Base-by-base conservation (phyloP, 30 jellyfish, hydroid and myxozoan genomes). In the Turritopsis dohrnii region DNA sequence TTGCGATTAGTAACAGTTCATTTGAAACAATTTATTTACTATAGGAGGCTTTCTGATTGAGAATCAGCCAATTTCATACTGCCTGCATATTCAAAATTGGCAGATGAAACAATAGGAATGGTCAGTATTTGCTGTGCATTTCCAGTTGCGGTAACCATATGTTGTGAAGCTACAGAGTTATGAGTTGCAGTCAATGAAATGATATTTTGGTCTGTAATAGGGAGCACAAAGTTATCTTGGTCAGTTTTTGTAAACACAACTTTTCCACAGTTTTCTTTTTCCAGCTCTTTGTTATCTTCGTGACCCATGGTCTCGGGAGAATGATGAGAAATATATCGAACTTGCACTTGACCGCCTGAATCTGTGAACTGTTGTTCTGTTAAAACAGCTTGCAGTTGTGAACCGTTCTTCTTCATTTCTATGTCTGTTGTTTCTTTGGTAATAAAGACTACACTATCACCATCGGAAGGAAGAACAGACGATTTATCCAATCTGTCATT, bases 241-340 rank as follows among this genome's bases (percentile, higher is more conserved):
- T 72, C 81, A 72, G 81, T 26, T 72, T 72, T 53, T 72, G 81
- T 53, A 18, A 72, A 72, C 8, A 26, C 81, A 72, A 72, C 22
- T 26, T 41, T 18, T 16, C 23, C 28, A 22, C 81, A 1, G 8
- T 41, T 41, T 41, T 72, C 81, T 26, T 17, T 26, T 17, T 72
- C 30, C 20, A 17, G 30, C 7, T 72, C 81, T 16, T 72, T 72
- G 31, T 26, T 72, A 1, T 72, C 52, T 17, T 16, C 52, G 31
- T 22, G 16, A 16, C 23, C 31, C 18, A 26, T 72, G 22, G 22
- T 18, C 31, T 72, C 81, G 13, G 60, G 60, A 41, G 60, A 41
- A 41, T 41, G 60, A 13, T 41, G 60, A 41, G 60, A 41, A 41
- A 41, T 41, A 41, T 41, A 41, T 41, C 13, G 60, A 13, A 41